Conservation (phyloP, 2,113 vertebrate genomes). For the Elaphurus davidianus region DNA sequence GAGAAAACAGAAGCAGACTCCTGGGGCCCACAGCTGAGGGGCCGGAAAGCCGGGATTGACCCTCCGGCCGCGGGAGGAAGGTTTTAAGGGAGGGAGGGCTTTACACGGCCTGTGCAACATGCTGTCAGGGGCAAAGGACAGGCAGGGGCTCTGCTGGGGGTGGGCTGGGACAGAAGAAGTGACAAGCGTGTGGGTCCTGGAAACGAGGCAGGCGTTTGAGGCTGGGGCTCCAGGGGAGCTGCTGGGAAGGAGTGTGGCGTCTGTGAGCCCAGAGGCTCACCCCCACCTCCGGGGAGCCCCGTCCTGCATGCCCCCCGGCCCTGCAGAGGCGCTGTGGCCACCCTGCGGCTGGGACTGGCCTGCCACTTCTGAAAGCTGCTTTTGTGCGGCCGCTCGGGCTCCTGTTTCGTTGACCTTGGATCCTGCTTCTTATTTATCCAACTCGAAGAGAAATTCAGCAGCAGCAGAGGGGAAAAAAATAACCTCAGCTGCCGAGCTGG, state of each 20-base stretch:
- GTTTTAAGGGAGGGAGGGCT: not conserved
- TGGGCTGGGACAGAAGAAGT: not conserved
- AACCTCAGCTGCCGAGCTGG: not conserved
- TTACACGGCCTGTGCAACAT: not conserved
- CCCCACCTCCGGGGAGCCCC: not conserved
- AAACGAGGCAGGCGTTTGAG: not conserved
- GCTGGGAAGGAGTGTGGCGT: not conserved
- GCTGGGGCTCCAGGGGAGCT: not conserved
- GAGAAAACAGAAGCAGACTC: not conserved
- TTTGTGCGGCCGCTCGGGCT: conserved; percentile 69
- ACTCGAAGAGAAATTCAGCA: conserved; percentile 71
- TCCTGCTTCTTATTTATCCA: conserved; percentile 74
- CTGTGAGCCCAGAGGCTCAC: too few relatives aligned
- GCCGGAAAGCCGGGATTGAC: not conserved
- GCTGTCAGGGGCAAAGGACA: not conserved
- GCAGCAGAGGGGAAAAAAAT: conserved; percentile 34
- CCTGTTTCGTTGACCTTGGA: conserved; percentile 77
- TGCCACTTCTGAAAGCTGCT: conserved; percentile 72
- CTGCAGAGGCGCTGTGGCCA: not conserved
- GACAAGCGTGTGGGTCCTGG: not conserved
- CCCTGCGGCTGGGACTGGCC: not conserved
- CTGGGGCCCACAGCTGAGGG: rapidly evolving
- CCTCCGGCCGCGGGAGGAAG: not conserved
- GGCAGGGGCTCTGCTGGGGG: not conserved
- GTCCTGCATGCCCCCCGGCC: not conserved